Evolutionary conservation across 2,888 invertebrate genomes (phyloP).

Genomic region (Ormyrus thymus): DNA sequence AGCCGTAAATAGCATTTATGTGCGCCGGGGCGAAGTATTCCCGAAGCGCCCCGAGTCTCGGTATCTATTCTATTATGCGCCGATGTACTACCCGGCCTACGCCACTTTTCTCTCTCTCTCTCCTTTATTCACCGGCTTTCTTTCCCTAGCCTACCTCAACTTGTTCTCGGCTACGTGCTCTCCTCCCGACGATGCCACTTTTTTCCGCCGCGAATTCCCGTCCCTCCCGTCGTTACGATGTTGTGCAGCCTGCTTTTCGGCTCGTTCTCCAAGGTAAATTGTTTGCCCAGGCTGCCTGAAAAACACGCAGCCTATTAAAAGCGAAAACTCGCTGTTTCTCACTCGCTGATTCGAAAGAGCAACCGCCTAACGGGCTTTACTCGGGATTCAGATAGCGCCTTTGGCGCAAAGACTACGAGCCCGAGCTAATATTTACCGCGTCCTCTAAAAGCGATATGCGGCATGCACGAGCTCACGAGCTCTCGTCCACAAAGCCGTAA

Average conservation of each 20-base stretch:
- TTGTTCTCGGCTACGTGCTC: too few species aligned
- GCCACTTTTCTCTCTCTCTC: background rate
- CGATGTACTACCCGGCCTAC: constrained; percentile 57
- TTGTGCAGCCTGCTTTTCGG: too few species aligned
- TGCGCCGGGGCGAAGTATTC: constrained; percentile 69
- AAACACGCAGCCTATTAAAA: too few species aligned
- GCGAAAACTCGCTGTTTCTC: too few species aligned
- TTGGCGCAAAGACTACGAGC: background rate
- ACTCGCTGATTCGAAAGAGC: too few species aligned
- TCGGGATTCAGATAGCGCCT: too few species aligned
- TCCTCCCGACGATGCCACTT: background rate
- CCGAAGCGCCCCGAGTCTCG: constrained; percentile 64
- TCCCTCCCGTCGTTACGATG: too few species aligned
- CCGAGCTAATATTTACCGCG: constrained; percentile 12
- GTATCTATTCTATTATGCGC: constrained; percentile 71
- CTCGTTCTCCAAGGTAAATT: too few species aligned
- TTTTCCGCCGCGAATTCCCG: background rate
- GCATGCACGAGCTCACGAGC: background rate
- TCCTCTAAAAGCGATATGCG: background rate
- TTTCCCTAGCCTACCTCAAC: too few species aligned
- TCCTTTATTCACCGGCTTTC: too few species aligned
- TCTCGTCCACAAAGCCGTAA: background rate
- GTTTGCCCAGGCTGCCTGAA: too few species aligned
- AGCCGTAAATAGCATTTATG: constrained; percentile 73
- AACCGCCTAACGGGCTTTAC: too few species aligned